Evolutionary conservation across 2,113 vertebrate genomes (phyloP).

Genomic region (Xyrauchen texanus): DNA sequence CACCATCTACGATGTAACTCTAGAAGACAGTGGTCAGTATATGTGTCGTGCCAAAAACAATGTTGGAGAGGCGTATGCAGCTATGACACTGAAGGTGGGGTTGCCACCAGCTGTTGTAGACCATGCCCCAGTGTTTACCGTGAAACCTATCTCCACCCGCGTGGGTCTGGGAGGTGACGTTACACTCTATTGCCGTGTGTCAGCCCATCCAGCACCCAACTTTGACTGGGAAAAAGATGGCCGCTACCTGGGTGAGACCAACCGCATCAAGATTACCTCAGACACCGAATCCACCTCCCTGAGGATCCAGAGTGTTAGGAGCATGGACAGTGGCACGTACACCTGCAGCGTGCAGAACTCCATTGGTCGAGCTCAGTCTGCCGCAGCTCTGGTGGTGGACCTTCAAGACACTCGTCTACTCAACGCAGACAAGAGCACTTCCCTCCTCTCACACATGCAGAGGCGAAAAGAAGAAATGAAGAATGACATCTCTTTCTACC

Average conservation of each 20-base stretch:
- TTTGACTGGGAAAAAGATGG: conserved; percentile 96
- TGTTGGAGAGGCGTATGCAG: conserved; percentile 92
- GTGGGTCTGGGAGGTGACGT: conserved; percentile 85
- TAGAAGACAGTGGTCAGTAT: conserved; percentile 93
- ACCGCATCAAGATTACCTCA: conserved; percentile 81
- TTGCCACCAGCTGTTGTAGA: conserved; percentile 72
- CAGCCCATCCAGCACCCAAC: conserved; percentile 82
- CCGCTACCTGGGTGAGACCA: conserved; percentile 79
- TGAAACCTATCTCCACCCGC: conserved; percentile 83
- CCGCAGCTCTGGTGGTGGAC: conserved; percentile 81
- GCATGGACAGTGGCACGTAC: conserved; percentile 86
- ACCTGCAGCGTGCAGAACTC: conserved; percentile 88
- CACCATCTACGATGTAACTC: conserved; percentile 87
- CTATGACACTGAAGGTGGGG: conserved; percentile 91
- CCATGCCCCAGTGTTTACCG: conserved; percentile 84
- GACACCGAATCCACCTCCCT: conserved; percentile 81
- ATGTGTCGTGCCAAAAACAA: conserved; percentile 93
- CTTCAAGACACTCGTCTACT: conserved; percentile 64
- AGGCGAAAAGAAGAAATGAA: conserved; percentile 91
- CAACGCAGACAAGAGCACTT: conserved; percentile 75
- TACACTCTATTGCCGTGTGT: conserved; percentile 85
- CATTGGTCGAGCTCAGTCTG: conserved; percentile 79
- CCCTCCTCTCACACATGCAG: conserved; percentile 87
- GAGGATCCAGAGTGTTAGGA: conserved; percentile 81
- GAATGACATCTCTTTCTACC: conserved; percentile 74